phyloP scores from a whole-genome alignment of 2,797 vertebrate genomes.

The Serranus cabrilla region DNA sequence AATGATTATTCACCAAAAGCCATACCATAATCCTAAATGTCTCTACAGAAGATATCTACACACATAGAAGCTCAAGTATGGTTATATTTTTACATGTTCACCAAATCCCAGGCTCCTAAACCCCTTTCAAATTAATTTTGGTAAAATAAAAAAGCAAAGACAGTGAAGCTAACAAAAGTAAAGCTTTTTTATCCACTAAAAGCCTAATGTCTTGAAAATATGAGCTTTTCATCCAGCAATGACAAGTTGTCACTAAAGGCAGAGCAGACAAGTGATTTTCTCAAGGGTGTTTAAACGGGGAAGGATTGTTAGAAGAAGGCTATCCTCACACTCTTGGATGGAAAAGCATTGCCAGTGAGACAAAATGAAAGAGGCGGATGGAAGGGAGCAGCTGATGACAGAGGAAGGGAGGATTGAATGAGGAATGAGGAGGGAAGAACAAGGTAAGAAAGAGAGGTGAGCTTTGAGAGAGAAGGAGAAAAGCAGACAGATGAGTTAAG shows the following conservation, averaged over 20 bases:
- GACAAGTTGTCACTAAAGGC: conserved; percentile 19
- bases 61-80: background rate
- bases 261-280: conserved; percentile 31
- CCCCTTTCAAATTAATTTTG: background rate
- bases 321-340: conserved; percentile 18
- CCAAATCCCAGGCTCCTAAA: background rate
- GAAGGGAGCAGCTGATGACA: conserved; percentile 18
- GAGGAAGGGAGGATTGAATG: conserved; percentile 29
- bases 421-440: conserved; percentile 8
- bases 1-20: background rate
- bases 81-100: background rate
- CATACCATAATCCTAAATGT: background rate
- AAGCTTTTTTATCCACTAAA: background rate
- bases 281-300: conserved; percentile 41
- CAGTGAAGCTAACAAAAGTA: background rate
- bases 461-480: conserved; percentile 12
- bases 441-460: conserved; percentile 16
- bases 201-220: conserved; percentile 26
- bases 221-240: conserved; percentile 34
- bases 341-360: conserved; percentile 30
- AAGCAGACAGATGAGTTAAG: conserved; percentile 35
- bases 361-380: conserved; percentile 20
- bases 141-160: background rate
- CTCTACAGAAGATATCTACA: background rate
- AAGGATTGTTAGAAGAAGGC: conserved; percentile 34